Percentiles rank a stretch among this genome's conserved stretches.
Conservation (phyloP, 2,888 invertebrate species). For the Busseola fusca region DNA sequence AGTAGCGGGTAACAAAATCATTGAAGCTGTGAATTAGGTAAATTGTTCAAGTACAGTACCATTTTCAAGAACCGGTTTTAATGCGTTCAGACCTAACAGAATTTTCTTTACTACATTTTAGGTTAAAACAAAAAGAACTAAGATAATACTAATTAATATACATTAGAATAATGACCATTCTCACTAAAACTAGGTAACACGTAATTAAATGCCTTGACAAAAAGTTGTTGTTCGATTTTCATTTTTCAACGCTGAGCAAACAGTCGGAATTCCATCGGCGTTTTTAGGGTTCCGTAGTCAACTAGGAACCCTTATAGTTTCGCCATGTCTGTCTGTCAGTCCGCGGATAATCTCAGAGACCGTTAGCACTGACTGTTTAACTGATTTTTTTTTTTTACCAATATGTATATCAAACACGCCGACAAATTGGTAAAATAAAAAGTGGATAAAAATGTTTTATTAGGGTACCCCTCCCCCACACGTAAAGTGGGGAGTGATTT, state of each 20-base stretch:
- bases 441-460: too few species aligned
- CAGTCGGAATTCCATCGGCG: background rate
- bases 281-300: too few species aligned
- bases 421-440: too few species aligned
- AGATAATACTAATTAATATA: background rate
- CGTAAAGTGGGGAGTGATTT: too few species aligned
- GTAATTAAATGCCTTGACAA: background rate
- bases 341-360: too few species aligned
- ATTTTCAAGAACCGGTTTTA: background rate
- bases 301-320: too few species aligned
- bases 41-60: background rate
- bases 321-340: too few species aligned
- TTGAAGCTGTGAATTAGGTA: conserved; percentile 2
- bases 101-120: background rate
- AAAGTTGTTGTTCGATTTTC: background rate
- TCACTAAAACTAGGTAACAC: background rate
- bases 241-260: background rate
- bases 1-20: conserved; percentile 10
- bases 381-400: too few species aligned
- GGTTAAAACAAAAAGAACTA: background rate
- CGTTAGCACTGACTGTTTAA: too few species aligned
- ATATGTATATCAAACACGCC: too few species aligned
- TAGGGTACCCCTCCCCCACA: too few species aligned
- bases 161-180: background rate
- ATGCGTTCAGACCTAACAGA: background rate